Conservation (phyloP, 1,140 invertebrate genomes). For the Grapholita molesta region DNA sequence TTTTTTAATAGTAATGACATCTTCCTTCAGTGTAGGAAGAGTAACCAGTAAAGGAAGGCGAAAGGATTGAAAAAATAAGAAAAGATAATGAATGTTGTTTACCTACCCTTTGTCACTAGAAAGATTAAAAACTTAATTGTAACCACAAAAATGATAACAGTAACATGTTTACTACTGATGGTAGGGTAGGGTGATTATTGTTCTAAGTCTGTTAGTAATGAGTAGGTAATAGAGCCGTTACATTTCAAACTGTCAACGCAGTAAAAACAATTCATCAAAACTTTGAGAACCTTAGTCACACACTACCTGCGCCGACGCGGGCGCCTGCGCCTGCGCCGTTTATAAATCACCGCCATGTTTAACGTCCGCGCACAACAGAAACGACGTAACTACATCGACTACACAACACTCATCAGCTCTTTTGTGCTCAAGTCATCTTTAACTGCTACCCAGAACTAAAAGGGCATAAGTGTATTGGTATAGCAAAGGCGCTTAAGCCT, state of each 20-base stretch:
- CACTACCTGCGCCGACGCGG: slow-evolving; percentile 1
- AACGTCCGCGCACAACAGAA: not conserved
- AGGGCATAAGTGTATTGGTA: not conserved
- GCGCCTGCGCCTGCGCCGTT: not conserved
- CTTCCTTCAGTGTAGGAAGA: too few relatives aligned
- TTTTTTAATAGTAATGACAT: too few relatives aligned
- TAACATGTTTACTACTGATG: too few relatives aligned
- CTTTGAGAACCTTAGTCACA: not conserved
- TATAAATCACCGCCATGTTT: not conserved
- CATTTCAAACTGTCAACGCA: not conserved
- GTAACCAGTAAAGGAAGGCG: too few relatives aligned
- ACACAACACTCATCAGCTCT: not conserved
- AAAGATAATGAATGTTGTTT: too few relatives aligned
- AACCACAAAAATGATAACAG: too few relatives aligned
- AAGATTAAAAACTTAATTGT: too few relatives aligned
- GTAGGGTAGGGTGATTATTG: too few relatives aligned
- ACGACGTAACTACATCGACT: not conserved
- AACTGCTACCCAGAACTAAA: not conserved
- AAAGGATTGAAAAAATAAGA: too few relatives aligned
- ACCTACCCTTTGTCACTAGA: too few relatives aligned
- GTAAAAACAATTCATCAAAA: not conserved
- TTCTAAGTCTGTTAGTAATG: too few relatives aligned
- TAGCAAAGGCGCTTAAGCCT: not conserved
- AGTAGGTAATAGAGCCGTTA: too few relatives aligned
- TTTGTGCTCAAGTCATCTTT: not conserved